Percentiles rank a stretch among this genome's conserved stretches.
These are phyloP conservation scores for Megaptera novaeangliae DNA, from an alignment of 2,113 vertebrate species.

Conservation along the genomic window DNA sequence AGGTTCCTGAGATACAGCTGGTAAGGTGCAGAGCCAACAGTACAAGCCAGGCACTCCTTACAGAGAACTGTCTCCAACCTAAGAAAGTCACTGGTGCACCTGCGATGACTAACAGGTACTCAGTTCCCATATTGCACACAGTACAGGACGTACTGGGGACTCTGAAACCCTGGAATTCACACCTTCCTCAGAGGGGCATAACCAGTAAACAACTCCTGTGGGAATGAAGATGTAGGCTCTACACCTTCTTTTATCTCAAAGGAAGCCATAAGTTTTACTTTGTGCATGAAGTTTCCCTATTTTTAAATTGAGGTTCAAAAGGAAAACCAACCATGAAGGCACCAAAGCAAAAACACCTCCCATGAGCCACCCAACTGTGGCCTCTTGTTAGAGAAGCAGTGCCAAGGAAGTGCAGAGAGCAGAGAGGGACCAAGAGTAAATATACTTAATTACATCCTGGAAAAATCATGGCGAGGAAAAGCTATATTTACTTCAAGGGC, in stretches of 20 bases:
- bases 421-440: background rate
- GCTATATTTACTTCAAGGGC: accelerated
- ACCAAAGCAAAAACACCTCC: background rate
- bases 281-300: background rate
- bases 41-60: too few species aligned
- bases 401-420: background rate
- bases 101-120: background rate
- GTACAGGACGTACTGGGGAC: accelerated
- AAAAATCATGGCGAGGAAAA: accelerated
- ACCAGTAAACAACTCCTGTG: accelerated
- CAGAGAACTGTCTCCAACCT: background rate
- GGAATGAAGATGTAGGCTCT: background rate
- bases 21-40: too few species aligned
- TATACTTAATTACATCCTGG: too few species aligned
- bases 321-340: background rate
- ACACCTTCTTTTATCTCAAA: background rate
- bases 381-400: background rate
- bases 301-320: background rate
- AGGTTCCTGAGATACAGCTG: accelerated
- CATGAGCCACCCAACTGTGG: accelerated
- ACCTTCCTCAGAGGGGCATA: accelerated
- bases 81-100: accelerated
- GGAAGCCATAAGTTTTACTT: background rate
- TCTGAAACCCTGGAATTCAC: accelerated
- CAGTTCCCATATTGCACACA: accelerated